Evolutionary conservation across 2,888 invertebrate genomes (phyloP).

Genomic region (Platycnemis pennipes): DNA sequence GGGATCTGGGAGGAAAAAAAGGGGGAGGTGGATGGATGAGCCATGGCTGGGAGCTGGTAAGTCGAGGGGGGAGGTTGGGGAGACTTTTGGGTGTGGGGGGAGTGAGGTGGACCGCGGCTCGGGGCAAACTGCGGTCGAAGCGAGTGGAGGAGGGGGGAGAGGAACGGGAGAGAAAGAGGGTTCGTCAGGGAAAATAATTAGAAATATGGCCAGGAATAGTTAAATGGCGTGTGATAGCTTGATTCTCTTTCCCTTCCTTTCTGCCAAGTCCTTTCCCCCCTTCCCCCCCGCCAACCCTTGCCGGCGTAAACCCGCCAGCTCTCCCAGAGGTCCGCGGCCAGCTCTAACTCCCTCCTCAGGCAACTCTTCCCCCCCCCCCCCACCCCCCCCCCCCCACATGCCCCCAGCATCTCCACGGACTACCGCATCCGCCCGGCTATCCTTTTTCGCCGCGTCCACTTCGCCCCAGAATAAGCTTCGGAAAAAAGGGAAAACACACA

Average conservation of each 20-base stretch:
- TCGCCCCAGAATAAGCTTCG: not conserved
- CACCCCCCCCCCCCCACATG: not conserved
- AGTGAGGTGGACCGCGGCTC: not conserved
- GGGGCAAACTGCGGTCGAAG: not conserved
- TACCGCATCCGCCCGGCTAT: not conserved
- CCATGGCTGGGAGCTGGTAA: not conserved
- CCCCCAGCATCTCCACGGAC: conserved; percentile 5
- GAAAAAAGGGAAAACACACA: conserved; percentile 18
- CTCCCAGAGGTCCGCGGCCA: not conserved
- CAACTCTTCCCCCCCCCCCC: not conserved
- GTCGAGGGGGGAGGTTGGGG: too few species aligned
- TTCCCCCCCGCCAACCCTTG: not conserved
- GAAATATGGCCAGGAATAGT: conserved; percentile 77
- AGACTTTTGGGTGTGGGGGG: not conserved
- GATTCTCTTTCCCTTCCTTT: conserved; percentile 64
- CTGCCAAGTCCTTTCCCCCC: not conserved
- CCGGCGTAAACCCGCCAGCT: not conserved
- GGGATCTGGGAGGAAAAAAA: conserved; percentile 28
- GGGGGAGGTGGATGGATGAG: not conserved
- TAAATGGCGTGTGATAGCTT: conserved; percentile 77
- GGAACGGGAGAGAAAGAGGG: conserved; percentile 44
- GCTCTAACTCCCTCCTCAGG: not conserved
- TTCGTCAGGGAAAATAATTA: conserved; percentile 75
- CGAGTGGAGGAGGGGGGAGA: not conserved
- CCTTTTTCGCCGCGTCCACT: conserved; percentile 33